Evolutionary conservation across 1,140 invertebrate species (phyloP).

Genomic region (Brachionus koreanus): DNA sequence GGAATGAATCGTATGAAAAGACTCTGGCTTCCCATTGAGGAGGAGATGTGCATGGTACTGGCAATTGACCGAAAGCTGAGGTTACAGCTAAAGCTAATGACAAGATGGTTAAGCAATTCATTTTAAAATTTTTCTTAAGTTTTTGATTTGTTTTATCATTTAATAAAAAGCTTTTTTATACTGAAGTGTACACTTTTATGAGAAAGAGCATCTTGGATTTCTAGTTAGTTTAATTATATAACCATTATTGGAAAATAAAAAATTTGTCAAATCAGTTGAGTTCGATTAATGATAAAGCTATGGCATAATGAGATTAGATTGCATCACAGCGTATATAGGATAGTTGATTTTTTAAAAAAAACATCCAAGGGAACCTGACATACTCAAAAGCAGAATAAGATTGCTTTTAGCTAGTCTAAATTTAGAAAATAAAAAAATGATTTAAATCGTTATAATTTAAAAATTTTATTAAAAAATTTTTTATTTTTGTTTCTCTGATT

Average conservation of each 20-base stretch:
- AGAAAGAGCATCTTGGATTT: background rate
- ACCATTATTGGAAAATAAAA: background rate
- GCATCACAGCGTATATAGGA: background rate
- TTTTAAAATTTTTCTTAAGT: background rate
- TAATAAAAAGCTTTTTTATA: background rate
- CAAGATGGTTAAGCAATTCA: background rate
- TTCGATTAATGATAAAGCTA: background rate
- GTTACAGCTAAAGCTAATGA: conserved; percentile 27
- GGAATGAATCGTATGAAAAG: conserved; percentile 11
- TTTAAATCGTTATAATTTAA: background rate
- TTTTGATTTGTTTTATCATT: background rate
- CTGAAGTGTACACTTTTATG: background rate
- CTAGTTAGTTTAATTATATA: background rate
- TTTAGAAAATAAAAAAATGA: background rate
- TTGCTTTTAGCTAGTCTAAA: background rate
- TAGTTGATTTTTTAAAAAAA: background rate
- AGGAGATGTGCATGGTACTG: conserved; percentile 28
- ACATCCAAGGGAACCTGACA: background rate
- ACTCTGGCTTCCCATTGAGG: conserved; percentile 44
- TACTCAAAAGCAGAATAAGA: background rate
- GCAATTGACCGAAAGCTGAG: conserved; percentile 8
- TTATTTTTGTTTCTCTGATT: background rate
- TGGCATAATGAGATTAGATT: background rate
- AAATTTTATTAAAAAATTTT: background rate
- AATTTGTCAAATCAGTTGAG: background rate